Evolutionary conservation across 2,888 invertebrate genomes (phyloP), one percentile per base, ranked within the genome.

Genomic region (Timema podura): DNA sequence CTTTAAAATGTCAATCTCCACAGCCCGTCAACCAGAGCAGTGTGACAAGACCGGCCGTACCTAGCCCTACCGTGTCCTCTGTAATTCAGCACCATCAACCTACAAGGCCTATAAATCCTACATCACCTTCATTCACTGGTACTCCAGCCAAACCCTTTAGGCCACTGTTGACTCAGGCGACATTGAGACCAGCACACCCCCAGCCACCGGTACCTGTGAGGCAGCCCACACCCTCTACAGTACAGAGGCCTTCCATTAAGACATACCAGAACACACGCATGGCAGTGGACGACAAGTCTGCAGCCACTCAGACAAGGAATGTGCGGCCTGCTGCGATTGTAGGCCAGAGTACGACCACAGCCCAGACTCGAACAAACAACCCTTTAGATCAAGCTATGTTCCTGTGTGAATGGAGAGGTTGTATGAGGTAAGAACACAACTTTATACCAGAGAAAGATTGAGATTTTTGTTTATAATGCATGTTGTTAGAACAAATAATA

Each of bases 381-480:
- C 47, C 69, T n/a, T 66, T 64, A 15, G 72, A 74, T 65, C 71
- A 73, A 65, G 71, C 68, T 44, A 67, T 73, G 71, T 79, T 77
- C 73, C 72, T 96, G 68, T 98, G 98, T 80, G 97, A 97, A 80
- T 98, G 98, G 98, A 88, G 91, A 70, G 94, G 94, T 44, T 98
- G 98, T 81, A 89, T 85, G 77, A 84, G 83, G 87, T 83, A 78
- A 79, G 80, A 76, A 13, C 15, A 45, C 9, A 2, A 49, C 10
- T 54, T 5, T 48, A 7, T n/a, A n/a, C n/a, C n/a, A n/a, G n/a
- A n/a, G n/a, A n/a, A n/a, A n/a, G n/a, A n/a, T n/a, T n/a, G n/a
- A n/a, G n/a, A n/a, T n/a, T n/a, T n/a, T n/a, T n/a, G n/a, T n/a
- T n/a, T n/a, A n/a, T n/a, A n/a, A n/a, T n/a, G n/a, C n/a, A n/a